Base-by-base conservation (phyloP, 2,888 invertebrate genomes). In the Pecten maximus region DNA sequence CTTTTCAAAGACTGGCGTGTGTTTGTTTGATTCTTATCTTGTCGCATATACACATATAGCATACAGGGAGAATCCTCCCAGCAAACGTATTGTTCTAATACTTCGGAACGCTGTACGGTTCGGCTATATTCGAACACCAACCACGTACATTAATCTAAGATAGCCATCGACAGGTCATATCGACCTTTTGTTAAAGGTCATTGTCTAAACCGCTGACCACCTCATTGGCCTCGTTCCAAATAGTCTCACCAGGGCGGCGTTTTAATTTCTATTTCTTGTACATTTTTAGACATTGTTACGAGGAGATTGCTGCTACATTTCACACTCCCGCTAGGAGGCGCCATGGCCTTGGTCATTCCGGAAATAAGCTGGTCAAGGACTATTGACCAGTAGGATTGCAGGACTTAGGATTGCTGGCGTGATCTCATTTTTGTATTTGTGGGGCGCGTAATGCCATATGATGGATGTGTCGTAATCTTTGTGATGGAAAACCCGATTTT, bases 1-100 rank as follows among this genome's bases (percentile, higher is more conserved):
- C 74, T 74, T 74, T 35, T 74, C 74, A 74, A 74, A 74, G 74
- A 74, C 74, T 28, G 74, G 74, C 74, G 74, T 74, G 28, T 74
- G 74, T 74, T 74, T 74, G 74, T 74, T 44, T 28, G 74, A 74
- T 74, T 74, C 10, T 74, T 74, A 74, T 74, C 74, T 74, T 35
- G 74, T 35, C 12, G 74, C 35, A 1, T 35, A 35, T 74, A 28
- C 1, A 74, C 28, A 74, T 12, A 10, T 10, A 35, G 74, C 74
- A 35, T 44, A 44, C 35, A 28, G 74, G 10, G 74, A 4, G 35
- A 74, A 74, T 74, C 74, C 6, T 74, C 74, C 28, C 74, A 74
- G 74, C 28, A 74, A 74, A 74, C 28, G 28, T 28, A 35, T 74
- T 28, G 74, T 74, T 74, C 28, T 35, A 54, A 19, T 19, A 23